Evolutionary conservation across 2,113 vertebrate genomes (phyloP), one percentile per base, ranked within the genome.

Genomic region (Sander lucioperca): DNA sequence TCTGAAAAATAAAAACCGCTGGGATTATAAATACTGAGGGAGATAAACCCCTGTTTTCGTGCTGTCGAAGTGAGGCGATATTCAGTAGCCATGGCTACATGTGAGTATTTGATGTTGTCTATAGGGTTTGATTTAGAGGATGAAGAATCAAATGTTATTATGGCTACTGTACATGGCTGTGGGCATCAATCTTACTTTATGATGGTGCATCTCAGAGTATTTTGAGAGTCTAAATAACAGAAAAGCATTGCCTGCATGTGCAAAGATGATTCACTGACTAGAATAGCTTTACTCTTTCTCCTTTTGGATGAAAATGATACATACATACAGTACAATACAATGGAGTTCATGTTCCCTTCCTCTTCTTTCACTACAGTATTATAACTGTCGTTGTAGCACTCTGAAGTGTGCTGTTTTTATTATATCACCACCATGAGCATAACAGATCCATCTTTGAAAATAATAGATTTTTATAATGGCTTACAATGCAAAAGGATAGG

Each of bases 61-160:
- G 73, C 77, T 18, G 74, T 58, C 5, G 57, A 59, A 80, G 82
- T 72, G 83, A 75, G 67, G 83, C 21, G 77, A 84, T 80, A 90
- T 77, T 84, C 82, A 65, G 78, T 90, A 90, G 80, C 86, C 65
- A 95, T 94, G 94, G 91, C 91, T 81, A 72, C 80, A 73, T 94
- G 94, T 94, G 79, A 95, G 93, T 94, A 94, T 89, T 27, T 68
- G 61, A 76, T 77, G 47, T 54, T 25, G 13, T 82, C 47, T 69
- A 3, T 50, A 43, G 23, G 39, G 50, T 67, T 74, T 77, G 16
- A 83, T 77, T 74, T 45, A 39, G 23, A n/a, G 6, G 4, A 56
- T 43, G 27, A 68, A 21, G 5, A 68, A 50, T 83, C 6, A 2
- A 4, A 53, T 74, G 23, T 36, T n/a, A 36, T 83, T 7, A 73